Evolutionary conservation across 2,113 vertebrate species (phyloP).

Genomic region (Balaeniceps rex): DNA sequence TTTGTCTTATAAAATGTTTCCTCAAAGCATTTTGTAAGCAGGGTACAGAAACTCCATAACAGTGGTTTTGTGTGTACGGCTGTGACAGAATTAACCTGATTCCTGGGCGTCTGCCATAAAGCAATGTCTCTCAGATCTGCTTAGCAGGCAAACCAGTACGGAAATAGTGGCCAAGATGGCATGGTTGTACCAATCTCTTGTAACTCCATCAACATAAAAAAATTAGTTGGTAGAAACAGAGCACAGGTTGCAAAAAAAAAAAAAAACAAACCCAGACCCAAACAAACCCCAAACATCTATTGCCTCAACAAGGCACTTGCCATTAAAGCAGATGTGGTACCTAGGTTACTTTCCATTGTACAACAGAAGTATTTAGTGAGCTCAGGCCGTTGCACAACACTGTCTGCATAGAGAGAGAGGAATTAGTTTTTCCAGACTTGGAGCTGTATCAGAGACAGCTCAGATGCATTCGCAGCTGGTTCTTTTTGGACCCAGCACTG

Average conservation of each 20-base stretch:
- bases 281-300: not conserved
- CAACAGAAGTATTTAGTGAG: slow-evolving; percentile 6
- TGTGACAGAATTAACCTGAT: not conserved
- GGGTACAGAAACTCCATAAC: not conserved
- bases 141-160: not conserved
- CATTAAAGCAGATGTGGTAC: not conserved
- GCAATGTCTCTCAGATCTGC: not conserved
- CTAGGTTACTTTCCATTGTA: slow-evolving; percentile 1
- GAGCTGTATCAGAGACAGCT: slow-evolving; percentile 43
- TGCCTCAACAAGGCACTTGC: not conserved
- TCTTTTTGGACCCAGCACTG: slow-evolving; percentile 1
- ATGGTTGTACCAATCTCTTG: not conserved
- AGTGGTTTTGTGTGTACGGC: not conserved
- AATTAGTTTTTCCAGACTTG: slow-evolving; percentile 64
- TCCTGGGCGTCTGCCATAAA: not conserved
- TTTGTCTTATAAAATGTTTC: not conserved
- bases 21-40: not conserved
- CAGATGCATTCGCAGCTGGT: slow-evolving; percentile 39
- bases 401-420: slow-evolving; percentile 38
- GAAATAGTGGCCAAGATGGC: not conserved
- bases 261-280: no score
- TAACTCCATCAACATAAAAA: not conserved
- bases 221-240: not conserved
- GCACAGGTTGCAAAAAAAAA: not conserved
- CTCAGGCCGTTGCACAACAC: slow-evolving; percentile 57